These are phyloP conservation scores for Dicyrtoma fusca DNA, from an alignment of 2,888 invertebrate genomes.

Conservation along the genomic window DNA sequence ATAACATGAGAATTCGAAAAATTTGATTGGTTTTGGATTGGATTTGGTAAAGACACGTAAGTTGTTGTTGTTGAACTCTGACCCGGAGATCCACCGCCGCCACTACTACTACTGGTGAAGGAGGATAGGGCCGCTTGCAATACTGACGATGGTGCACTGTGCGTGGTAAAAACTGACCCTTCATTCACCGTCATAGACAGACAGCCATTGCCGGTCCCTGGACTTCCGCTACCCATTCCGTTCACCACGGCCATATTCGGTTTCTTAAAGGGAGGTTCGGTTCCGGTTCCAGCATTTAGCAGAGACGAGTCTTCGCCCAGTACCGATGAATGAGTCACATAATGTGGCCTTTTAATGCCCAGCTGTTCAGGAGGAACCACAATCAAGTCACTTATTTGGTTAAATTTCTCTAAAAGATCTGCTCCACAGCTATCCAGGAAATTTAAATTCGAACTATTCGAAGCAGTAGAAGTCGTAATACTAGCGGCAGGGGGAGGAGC, in stretches of 20 bases:
- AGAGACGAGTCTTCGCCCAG: neutral
- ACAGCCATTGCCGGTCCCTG: slow-evolving; percentile 12
- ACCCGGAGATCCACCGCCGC: no score
- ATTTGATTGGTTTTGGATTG: no score
- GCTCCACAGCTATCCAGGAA: slow-evolving; percentile 36
- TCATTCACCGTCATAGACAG: neutral
- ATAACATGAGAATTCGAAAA: neutral
- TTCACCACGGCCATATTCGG: slow-evolving; percentile 40
- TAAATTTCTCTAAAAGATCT: slow-evolving; percentile 56
- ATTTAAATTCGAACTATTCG: neutral
- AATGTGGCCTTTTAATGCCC: slow-evolving; percentile 49
- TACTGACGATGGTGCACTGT: neutral
- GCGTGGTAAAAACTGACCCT: neutral
- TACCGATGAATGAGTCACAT: slow-evolving; percentile 11
- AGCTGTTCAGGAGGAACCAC: slow-evolving; percentile 57
- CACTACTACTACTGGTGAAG: neutral
- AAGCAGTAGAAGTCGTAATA: slow-evolving; percentile 6
- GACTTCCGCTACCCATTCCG: slow-evolving; percentile 35
- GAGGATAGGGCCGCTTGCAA: slow-evolving; percentile 12
- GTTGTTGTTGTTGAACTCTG: no score
- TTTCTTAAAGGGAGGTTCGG: slow-evolving; percentile 39
- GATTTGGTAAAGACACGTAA: no score
- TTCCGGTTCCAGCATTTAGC: neutral
- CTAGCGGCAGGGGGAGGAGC: slow-evolving; percentile 8
- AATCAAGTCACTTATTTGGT: slow-evolving; percentile 56